Conservation (phyloP, 2,888 invertebrate species). For the Drosophila lacicola region DNA sequence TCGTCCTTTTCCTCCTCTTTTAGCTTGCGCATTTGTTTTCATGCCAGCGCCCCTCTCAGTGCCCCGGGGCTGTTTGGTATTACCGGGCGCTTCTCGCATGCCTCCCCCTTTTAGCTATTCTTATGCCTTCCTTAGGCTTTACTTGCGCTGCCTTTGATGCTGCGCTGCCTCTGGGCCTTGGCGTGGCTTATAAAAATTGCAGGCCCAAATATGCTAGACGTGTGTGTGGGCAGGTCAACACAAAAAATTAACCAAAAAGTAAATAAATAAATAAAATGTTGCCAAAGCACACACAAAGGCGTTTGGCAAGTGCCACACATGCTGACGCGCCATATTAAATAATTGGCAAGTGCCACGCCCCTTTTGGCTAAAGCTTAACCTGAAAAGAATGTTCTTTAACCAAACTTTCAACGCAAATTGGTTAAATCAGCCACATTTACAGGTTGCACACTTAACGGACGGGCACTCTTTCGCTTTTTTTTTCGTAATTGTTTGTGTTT, state of each 20-base stretch:
- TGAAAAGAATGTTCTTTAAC: constrained; percentile 2
- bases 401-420: constrained; percentile 55
- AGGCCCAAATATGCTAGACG: constrained; percentile 35
- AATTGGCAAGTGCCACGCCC: constrained; percentile 37
- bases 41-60: constrained; percentile 37
- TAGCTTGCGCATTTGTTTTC: constrained; percentile 64
- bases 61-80: constrained; percentile 65
- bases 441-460: constrained; percentile 72
- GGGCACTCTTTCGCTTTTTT: background rate
- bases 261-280: background rate
- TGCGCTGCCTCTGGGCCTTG: constrained; percentile 36
- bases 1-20: background rate
- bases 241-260: background rate
- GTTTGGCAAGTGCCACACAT: constrained; percentile 19
- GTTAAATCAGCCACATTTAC: constrained; percentile 70
- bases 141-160: constrained; percentile 40
- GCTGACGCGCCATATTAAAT: constrained; percentile 41
- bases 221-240: constrained; percentile 9
- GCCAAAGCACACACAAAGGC: constrained; percentile 21
- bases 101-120: background rate
- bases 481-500: constrained; percentile 3
- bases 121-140: constrained; percentile 23
- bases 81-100: background rate
- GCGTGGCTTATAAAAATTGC: constrained; percentile 59
- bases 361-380: background rate